Conservation (phyloP, 2,113 vertebrate species). For the Neotragus moschatus region DNA sequence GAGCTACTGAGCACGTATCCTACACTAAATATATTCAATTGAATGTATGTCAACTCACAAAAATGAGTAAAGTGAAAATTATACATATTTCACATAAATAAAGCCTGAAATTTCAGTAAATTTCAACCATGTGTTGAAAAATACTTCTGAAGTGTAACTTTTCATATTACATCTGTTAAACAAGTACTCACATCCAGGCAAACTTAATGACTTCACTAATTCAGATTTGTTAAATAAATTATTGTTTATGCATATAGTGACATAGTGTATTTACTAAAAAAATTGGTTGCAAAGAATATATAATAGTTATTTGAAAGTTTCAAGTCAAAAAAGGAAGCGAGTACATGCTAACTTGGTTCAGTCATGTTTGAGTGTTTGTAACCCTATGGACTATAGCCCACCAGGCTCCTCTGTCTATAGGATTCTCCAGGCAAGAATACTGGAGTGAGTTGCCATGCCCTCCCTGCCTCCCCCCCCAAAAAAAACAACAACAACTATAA, state of each 20-base stretch:
- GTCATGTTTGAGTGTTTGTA: neutral
- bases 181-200: neutral
- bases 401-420: neutral
- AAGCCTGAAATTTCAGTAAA: neutral
- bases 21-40: neutral
- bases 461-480: fast-evolving
- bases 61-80: neutral
- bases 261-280: neutral
- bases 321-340: neutral
- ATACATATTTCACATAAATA: neutral
- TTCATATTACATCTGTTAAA: neutral
- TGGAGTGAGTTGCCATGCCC: neutral
- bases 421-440: neutral
- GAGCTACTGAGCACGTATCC: neutral
- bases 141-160: neutral
- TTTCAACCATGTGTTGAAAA: neutral
- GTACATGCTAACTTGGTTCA: neutral
- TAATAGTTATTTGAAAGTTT: neutral
- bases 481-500: neutral
- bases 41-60: neutral
- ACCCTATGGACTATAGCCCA: neutral
- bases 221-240: neutral
- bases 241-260: neutral
- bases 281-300: neutral
- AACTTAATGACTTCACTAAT: neutral